These are phyloP conservation scores for Anarrhichthys ocellatus DNA, from an alignment of 2,113 vertebrate genomes.

Conservation along the genomic window DNA sequence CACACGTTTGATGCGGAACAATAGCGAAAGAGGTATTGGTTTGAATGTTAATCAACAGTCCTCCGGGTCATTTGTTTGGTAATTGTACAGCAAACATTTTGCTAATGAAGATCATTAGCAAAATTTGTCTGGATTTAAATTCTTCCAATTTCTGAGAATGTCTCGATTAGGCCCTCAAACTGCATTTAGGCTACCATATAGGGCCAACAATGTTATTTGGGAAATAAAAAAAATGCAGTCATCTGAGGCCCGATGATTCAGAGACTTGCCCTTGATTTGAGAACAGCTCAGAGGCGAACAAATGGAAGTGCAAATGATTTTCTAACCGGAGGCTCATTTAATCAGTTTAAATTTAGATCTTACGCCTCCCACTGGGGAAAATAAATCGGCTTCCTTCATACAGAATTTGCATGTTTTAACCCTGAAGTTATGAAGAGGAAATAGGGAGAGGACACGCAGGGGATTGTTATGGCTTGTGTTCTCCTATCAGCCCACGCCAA, in stretches of 20 bases:
- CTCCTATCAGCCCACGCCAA: conserved; percentile 41
- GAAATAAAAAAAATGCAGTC: conserved; percentile 63
- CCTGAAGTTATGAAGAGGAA: conserved; percentile 51
- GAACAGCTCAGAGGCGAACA: conserved; percentile 73
- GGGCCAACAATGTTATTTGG: conserved; percentile 51
- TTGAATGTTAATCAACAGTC: conserved; percentile 31
- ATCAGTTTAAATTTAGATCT: conserved; percentile 82
- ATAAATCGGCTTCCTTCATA: conserved; percentile 67
- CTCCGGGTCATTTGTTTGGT: conserved; percentile 3
- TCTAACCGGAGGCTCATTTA: conserved; percentile 75
- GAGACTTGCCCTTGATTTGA: conserved; percentile 77
- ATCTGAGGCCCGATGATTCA: conserved; percentile 70
- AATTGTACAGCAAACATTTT: conserved; percentile 11
- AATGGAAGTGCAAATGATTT: conserved; percentile 74
- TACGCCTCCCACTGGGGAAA: conserved; percentile 72
- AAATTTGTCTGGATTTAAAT: too few species aligned
- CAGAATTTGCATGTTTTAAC: conserved; percentile 71
- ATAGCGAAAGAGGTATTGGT: neutral
- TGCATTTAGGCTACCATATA: conserved; percentile 6
- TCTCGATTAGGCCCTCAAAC: conserved; percentile 29
- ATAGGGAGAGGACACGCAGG: conserved; percentile 15
- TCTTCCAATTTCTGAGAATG: conserved; percentile 23
- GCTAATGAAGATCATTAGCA: conserved; percentile 13
- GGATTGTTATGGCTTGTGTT: conserved; percentile 40
- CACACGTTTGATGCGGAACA: conserved; percentile 17